Base-by-base conservation (phyloP, 2,888 invertebrate genomes). In the Gari tellinella region DNA sequence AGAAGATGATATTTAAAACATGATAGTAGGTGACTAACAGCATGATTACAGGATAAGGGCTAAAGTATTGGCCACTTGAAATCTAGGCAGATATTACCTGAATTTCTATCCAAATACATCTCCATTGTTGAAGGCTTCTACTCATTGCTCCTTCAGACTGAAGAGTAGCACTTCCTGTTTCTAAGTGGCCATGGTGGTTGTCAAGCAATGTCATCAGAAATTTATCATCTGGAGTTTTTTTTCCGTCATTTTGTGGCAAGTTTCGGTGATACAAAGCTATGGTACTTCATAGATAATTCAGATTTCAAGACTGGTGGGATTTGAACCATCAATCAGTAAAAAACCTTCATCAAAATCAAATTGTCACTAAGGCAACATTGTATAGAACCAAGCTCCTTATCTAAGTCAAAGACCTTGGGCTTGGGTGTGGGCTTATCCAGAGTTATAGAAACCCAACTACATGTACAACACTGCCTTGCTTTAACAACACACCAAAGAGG, bases 191-290 rank as follows among this genome's bases (percentile, higher is more conserved):
- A 55, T 69, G 55, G 41, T 38, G 66, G 74, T 78, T 78, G 78
- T 74, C 74, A 78, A 67, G 73, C 70, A 45, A 70, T 78, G 78
- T 78, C 78, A 78, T 61, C 73, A 69, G 58, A 21, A 26, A 14
- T 17, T 52, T 62, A 62, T 62, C 62, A 62, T 43, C 52, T 62
- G 43, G 41, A 31, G 53, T 40, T 40, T 25, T n/a, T n/a, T 51
- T n/a, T 51, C 51, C 25, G 51, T 51, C 51, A 15, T 51, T 26
- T 51, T 26, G 23, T 26, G 48, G 21, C 48, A 48, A 21, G 23
- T 14, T 51, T 26, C 26, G n/a, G 31, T 26, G 26, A 51, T 51
- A 51, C 51, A 23, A 26, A n/a, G 26, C 23, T 51, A n/a, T 23
- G 17, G 51, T 26, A 26, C 51, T 51, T 51, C 51, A 51, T 51